Evolutionary conservation across 2,113 vertebrate species (phyloP).

Genomic region (Platycercus adscitus): DNA sequence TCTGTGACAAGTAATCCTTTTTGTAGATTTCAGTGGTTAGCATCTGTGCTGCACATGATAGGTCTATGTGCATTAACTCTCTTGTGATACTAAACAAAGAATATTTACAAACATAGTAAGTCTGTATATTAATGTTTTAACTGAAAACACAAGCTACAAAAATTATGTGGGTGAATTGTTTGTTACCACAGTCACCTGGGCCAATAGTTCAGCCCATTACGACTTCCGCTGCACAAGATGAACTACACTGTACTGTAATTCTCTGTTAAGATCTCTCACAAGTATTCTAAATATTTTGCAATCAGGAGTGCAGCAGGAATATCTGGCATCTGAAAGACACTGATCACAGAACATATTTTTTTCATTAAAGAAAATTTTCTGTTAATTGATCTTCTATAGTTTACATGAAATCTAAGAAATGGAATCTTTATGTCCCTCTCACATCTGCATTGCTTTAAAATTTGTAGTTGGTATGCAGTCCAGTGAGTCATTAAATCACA

Average conservation of each 20-base stretch:
- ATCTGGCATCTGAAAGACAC: not conserved
- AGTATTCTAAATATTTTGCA: not conserved
- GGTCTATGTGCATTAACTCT: not conserved
- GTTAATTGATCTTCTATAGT: not conserved
- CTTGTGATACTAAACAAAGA: not conserved
- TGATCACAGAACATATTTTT: not conserved
- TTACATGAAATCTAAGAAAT: not conserved
- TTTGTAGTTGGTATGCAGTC: not conserved
- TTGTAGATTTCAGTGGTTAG: not conserved
- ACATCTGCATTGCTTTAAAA: not conserved
- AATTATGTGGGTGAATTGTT: not conserved
- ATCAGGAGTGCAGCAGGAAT: not conserved
- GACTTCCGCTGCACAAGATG: not conserved
- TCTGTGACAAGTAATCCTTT: not conserved
- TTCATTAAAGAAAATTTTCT: not conserved
- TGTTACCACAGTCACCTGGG: not conserved
- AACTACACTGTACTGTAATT: not conserved
- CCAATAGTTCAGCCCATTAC: not conserved
- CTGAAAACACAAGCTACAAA: not conserved
- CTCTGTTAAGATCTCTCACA: not conserved
- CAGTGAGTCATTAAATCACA: not conserved
- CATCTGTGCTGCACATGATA: not conserved
- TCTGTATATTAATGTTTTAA: not conserved
- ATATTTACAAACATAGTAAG: not conserved
- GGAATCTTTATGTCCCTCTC: not conserved